Percentiles rank a stretch among this genome's conserved stretches.
phyloP scores from a whole-genome alignment of 2,797 vertebrate genomes.

The Argentina silus region DNA sequence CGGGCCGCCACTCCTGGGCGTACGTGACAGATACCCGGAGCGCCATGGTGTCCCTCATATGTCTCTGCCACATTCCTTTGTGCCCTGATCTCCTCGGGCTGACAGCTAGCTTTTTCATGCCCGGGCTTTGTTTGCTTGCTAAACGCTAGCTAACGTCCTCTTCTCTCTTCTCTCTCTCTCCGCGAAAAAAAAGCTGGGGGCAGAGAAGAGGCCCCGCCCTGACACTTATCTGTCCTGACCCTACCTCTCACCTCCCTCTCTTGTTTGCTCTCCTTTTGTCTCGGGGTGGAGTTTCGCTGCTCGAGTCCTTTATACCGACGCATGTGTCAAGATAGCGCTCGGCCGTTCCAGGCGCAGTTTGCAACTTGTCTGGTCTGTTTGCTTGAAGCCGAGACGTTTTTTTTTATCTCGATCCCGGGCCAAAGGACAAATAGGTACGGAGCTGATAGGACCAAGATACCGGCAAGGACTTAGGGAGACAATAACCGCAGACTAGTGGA shows the following conservation, averaged over 20 bases:
- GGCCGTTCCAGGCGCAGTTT: slow-evolving; percentile 66
- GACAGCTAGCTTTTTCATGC: slow-evolving; percentile 65
- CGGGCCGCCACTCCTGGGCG: slow-evolving; percentile 53
- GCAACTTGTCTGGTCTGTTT: slow-evolving; percentile 74
- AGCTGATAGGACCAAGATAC: slow-evolving; percentile 58
- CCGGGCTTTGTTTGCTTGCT: slow-evolving; percentile 60
- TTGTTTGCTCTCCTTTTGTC: slow-evolving; percentile 78
- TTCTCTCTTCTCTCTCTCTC: slow-evolving; percentile 34
- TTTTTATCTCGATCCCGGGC: slow-evolving; percentile 65
- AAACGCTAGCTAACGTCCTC: slow-evolving; percentile 53
- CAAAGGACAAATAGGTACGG: slow-evolving; percentile 58
- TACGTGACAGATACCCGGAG: slow-evolving; percentile 75
- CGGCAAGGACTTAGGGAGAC: slow-evolving; percentile 47
- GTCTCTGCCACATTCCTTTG: slow-evolving; percentile 65
- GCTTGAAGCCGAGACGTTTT: slow-evolving; percentile 40
- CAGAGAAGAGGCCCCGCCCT: slow-evolving; percentile 66
- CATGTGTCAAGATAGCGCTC: slow-evolving; percentile 67
- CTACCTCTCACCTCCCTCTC: slow-evolving; percentile 69
- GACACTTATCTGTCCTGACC: slow-evolving; percentile 74
- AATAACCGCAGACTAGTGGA: slow-evolving; percentile 29
- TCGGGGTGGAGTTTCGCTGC: slow-evolving; percentile 52
- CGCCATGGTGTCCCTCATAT: slow-evolving; percentile 59
- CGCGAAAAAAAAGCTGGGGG: too few relatives aligned
- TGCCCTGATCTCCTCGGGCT: slow-evolving; percentile 53
- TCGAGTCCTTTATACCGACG: slow-evolving; percentile 54